Evolutionary conservation across 2,113 vertebrate genomes (phyloP).

Genomic region (Rhinolophus sinicus): DNA sequence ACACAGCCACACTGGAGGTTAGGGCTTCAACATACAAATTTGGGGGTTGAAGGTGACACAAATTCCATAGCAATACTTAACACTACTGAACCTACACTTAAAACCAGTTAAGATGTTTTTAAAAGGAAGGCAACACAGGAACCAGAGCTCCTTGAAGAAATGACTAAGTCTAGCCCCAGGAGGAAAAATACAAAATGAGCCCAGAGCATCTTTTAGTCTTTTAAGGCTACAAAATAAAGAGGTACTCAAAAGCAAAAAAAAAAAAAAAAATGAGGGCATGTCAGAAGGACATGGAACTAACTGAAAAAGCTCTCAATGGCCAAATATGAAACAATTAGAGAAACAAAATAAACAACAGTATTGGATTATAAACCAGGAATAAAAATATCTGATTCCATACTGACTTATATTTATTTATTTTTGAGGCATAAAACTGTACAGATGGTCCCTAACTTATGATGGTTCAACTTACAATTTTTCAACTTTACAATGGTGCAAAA

Average conservation of each 20-base stretch:
- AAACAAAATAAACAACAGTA: neutral
- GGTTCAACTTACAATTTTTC: neutral
- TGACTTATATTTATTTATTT: neutral
- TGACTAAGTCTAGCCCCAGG: neutral
- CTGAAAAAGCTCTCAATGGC: neutral
- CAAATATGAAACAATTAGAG: constrained; percentile 12
- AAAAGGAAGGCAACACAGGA: neutral
- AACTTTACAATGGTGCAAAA: neutral
- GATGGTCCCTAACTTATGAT: neutral
- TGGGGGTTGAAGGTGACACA: neutral
- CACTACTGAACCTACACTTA: neutral
- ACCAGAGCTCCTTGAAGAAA: neutral
- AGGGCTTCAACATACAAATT: neutral
- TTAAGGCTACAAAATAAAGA: neutral
- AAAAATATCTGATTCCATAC: neutral
- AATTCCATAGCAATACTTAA: neutral
- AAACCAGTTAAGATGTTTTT: neutral
- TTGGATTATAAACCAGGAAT: neutral
- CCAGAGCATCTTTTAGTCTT: neutral
- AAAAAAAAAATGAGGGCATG: neutral
- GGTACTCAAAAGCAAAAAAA: neutral
- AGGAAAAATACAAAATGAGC: neutral
- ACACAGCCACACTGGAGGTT: neutral
- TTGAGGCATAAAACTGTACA: neutral
- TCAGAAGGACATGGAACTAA: neutral